These are phyloP conservation scores for Akabosia matsudoensis DNA, from an alignment of 1,140 invertebrate genomes.

Conservation along the genomic window DNA sequence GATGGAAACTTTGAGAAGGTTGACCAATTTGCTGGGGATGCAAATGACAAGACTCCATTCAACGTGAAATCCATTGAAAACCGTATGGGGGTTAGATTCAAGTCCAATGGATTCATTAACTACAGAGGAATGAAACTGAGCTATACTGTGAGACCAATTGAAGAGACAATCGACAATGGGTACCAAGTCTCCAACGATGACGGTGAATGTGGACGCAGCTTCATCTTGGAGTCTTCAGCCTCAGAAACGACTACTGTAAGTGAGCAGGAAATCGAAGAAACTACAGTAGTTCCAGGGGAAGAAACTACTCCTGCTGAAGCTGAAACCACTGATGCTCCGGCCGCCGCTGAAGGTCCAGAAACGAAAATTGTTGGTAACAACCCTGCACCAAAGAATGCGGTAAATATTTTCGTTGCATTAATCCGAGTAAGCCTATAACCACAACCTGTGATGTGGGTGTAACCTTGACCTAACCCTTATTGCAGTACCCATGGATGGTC, in stretches of 20 bases:
- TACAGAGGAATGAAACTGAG: constrained; percentile 32
- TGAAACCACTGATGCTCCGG: not conserved
- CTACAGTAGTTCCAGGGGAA: not conserved
- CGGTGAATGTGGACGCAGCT: constrained; percentile 3
- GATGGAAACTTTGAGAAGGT: constrained; percentile 40
- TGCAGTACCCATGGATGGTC: constrained; percentile 50
- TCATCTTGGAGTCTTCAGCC: not conserved
- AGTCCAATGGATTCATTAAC: constrained; percentile 42
- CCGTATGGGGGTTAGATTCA: constrained; percentile 43
- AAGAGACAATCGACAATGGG: not conserved
- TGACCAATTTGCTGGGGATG: constrained; percentile 45
- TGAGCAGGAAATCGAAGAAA: not conserved
- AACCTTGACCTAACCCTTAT: constrained; percentile 31
- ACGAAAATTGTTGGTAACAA: constrained; percentile 20
- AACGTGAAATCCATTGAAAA: constrained; percentile 40
- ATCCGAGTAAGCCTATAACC: no score
- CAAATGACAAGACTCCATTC: constrained; percentile 46
- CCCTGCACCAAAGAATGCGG: not conserved
- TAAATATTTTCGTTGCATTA: no score
- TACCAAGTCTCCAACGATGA: constrained; percentile 14
- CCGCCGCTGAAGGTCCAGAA: not conserved
- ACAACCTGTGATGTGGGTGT: no score
- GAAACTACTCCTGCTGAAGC: not conserved
- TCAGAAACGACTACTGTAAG: not conserved
- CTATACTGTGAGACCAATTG: not conserved